Conservation (phyloP, 2,797 vertebrate genomes). For the Notoglanidium macrostoma region DNA sequence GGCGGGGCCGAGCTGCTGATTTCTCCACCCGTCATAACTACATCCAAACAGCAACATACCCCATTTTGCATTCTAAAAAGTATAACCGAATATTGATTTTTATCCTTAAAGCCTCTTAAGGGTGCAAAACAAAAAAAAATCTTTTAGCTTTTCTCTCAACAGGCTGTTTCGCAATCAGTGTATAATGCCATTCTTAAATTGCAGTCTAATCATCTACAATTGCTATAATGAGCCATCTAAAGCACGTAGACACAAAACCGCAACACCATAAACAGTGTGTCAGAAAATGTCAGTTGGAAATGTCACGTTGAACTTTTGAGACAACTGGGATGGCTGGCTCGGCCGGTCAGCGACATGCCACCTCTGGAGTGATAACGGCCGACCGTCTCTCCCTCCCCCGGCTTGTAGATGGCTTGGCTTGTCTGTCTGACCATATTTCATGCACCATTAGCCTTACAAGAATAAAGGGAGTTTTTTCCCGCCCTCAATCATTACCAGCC, state of each 20-base stretch:
- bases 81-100: no score
- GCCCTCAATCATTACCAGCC: background rate
- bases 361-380: constrained; percentile 45
- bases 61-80: background rate
- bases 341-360: constrained; percentile 21
- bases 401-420: constrained; percentile 22
- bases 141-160: background rate
- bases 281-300: background rate
- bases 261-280: background rate
- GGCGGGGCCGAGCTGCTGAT: constrained; percentile 17
- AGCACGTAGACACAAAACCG: background rate
- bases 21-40: background rate
- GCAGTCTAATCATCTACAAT: constrained; percentile 18
- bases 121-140: no score
- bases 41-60: background rate
- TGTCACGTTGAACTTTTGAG: background rate
- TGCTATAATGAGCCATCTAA: background rate
- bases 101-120: background rate
- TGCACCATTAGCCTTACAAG: constrained; percentile 39
- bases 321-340: background rate
- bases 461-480: constrained; percentile 41
- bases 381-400: constrained; percentile 33
- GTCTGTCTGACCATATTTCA: constrained; percentile 43
- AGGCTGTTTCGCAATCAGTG: background rate
- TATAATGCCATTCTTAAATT: background rate